Base-by-base conservation (phyloP, 2,888 invertebrate species). In the Agriopis marginaria region DNA sequence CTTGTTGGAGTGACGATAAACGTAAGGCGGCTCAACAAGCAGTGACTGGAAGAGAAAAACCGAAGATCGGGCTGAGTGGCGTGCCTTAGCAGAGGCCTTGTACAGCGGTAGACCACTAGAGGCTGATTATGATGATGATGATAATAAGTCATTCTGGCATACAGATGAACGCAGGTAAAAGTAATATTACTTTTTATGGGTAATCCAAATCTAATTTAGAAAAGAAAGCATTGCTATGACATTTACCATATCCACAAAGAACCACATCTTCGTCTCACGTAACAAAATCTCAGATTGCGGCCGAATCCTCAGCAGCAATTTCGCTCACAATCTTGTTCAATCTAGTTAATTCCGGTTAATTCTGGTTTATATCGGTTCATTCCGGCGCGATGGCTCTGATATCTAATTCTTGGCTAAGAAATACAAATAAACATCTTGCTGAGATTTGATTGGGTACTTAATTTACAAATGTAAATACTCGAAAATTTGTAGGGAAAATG, bases 301-400 rank as follows among this genome's bases (percentile, higher is more conserved):
- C 77, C 79, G 79, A 82, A 82, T 81, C 82, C 81, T 74, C 71
- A 77, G 76, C 78, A 72, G 82, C 81, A 78, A 84, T 85, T 83
- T 84, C 82, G 79, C 82, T 80, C 81, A 80, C 85, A 84, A 81
- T 82, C 86, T 81, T 79, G 82, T 81, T 79, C 78, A 78, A 84
- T 82, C 82, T 79, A 68, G 78, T 81, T 84, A 82, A 84, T 84
- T 81, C 85, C 77, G 63, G 80, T 82, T 85, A 81, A 77, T 78
- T 77, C 75, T 71, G 62, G 75, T 70, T 75, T 75, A 78, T 74
- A 77, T 74, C 74, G 75, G 78, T 79, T 77, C 74, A 76, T 77
- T 78, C 72, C 65, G 71, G 65, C 50, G 56, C 68, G 66, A 61
- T 61, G 55, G 58, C 51, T 66, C 50, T 17, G 63, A 53, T 63